Percentiles rank a stretch among this genome's conserved stretches.
These are phyloP conservation scores for Myotis findleyi DNA, from an alignment of 2,797 vertebrate species.

Conservation along the genomic window DNA sequence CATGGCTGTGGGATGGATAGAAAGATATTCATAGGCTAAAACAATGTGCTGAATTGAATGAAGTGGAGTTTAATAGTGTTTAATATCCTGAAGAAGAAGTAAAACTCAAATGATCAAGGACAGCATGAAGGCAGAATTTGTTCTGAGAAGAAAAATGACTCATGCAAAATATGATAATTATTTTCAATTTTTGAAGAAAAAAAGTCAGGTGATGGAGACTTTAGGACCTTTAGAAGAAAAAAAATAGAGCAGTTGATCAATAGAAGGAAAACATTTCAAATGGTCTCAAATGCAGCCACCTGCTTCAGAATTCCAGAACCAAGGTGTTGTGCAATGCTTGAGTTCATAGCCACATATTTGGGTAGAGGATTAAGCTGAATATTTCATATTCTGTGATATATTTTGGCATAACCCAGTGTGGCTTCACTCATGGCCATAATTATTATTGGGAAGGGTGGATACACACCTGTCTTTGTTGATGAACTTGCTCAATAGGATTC, in stretches of 20 bases:
- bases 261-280: neutral
- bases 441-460: neutral
- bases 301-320: neutral
- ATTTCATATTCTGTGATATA: neutral
- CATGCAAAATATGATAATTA: neutral
- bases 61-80: neutral
- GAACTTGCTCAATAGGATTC: neutral
- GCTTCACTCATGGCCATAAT: neutral
- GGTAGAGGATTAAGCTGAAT: neutral
- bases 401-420: neutral
- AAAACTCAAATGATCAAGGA: neutral
- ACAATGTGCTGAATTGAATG: neutral
- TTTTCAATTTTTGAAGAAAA: neutral
- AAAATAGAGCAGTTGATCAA: neutral
- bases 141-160: slow-evolving; percentile 30
- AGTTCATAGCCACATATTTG: neutral
- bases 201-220: neutral
- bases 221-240: neutral
- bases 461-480: neutral
- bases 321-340: neutral
- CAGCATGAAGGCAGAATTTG: neutral
- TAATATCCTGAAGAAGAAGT: neutral
- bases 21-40: neutral
- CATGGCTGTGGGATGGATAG: neutral
- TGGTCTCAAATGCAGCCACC: neutral